These are phyloP conservation scores for Margaritifera margaritifera DNA, from an alignment of 2,888 invertebrate genomes.

Conservation along the genomic window DNA sequence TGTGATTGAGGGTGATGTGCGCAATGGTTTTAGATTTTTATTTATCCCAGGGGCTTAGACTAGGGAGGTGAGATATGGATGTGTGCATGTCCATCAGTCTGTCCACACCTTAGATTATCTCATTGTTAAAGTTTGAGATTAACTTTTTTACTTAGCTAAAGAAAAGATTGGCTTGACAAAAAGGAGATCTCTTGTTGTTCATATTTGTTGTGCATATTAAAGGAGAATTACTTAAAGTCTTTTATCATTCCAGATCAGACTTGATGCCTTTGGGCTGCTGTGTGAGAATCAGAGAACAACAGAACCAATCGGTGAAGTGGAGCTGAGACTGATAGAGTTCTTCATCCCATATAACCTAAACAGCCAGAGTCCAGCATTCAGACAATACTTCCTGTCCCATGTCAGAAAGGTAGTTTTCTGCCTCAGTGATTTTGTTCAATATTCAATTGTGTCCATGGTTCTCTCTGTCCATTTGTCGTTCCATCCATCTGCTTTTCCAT, in stretches of 20 bases:
- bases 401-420: slow-evolving; percentile 80
- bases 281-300: slow-evolving; percentile 84
- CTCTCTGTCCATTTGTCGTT: neutral
- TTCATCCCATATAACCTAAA: slow-evolving; percentile 83
- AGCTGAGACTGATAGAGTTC: slow-evolving; percentile 79
- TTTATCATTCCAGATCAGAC: slow-evolving; percentile 77
- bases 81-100: too few species aligned
- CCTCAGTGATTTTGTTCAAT: neutral
- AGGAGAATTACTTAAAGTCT: neutral
- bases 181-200: too few species aligned
- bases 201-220: too few species aligned
- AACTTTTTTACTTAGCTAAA: too few species aligned
- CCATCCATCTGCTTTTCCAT: too few species aligned
- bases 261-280: slow-evolving; percentile 81
- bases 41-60: too few species aligned
- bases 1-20: too few species aligned
- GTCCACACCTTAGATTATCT: too few species aligned
- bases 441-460: neutral
- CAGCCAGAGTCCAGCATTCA: slow-evolving; percentile 80
- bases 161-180: too few species aligned
- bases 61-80: too few species aligned
- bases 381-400: slow-evolving; percentile 81
- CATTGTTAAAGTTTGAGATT: too few species aligned
- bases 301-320: slow-evolving; percentile 78
- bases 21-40: too few species aligned